Percentiles rank a stretch among this genome's conserved stretches.
Conservation (phyloP, 2,113 vertebrate genomes). For the Hystrix cristata region DNA sequence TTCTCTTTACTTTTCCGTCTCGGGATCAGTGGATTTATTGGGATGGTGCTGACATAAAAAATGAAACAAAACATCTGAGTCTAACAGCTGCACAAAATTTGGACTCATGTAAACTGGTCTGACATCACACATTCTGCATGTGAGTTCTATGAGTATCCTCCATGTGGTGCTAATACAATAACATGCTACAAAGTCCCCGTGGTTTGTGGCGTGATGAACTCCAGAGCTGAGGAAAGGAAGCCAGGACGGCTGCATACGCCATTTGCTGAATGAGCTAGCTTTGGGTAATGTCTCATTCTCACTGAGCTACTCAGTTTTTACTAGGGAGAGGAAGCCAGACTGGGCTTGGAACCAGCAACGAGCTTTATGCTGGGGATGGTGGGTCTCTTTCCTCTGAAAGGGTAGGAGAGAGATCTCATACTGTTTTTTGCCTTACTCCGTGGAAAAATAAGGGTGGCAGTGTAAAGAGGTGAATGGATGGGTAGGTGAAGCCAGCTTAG, state of each 20-base stretch:
- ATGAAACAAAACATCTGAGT: conserved; percentile 78
- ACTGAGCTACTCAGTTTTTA: not conserved
- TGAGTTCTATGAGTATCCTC: conserved; percentile 63
- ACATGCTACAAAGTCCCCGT: conserved; percentile 70
- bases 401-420: not conserved
- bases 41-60: conserved; percentile 71
- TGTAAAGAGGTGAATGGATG: not conserved
- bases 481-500: not conserved
- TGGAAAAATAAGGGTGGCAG: not conserved
- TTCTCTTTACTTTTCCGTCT: conserved; percentile 23
- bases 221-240: conserved; percentile 57
- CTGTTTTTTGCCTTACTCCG: not conserved
- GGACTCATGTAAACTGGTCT: conserved; percentile 65
- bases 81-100: conserved; percentile 78
- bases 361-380: not conserved
- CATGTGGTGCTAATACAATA: conserved; percentile 74
- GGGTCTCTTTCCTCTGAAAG: not conserved
- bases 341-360: not conserved
- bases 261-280: conserved; percentile 41
- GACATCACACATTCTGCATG: conserved; percentile 78
- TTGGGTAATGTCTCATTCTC: conserved; percentile 43
- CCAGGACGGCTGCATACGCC: not conserved
- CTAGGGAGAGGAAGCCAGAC: not conserved
- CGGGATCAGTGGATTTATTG: conserved; percentile 42
- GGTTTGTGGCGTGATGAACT: conserved; percentile 64